These are phyloP conservation scores for Rhingia campestris DNA, from an alignment of 2,888 invertebrate species.

Conservation along the genomic window DNA sequence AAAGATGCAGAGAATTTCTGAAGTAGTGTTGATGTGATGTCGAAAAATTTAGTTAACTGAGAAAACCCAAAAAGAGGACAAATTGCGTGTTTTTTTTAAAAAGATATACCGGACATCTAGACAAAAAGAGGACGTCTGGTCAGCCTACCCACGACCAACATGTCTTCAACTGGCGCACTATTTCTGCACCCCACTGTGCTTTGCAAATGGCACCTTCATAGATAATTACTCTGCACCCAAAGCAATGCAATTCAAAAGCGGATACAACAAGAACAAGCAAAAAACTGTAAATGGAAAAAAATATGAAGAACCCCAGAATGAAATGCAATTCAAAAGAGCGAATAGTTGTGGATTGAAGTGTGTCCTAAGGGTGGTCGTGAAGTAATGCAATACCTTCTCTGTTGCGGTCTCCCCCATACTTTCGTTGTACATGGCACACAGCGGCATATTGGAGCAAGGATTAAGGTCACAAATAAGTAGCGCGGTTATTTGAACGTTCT, in stretches of 20 bases:
- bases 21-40: too few relatives aligned
- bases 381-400: constrained; percentile 65
- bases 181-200: constrained; percentile 46
- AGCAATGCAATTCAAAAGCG: constrained; percentile 70
- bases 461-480: constrained; percentile 73
- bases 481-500: constrained; percentile 57
- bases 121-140: not conserved
- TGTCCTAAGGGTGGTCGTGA: constrained; percentile 65
- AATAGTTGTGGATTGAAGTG: constrained; percentile 69
- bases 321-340: constrained; percentile 59
- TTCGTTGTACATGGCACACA: constrained; percentile 34
- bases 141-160: not conserved
- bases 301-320: constrained; percentile 19
- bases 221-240: constrained; percentile 70
- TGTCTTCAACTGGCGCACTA: constrained; percentile 8
- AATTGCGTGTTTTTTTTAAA: too few relatives aligned
- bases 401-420: constrained; percentile 12
- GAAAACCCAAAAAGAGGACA: too few relatives aligned
- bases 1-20: too few relatives aligned
- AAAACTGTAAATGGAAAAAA: not conserved
- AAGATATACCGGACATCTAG: not conserved
- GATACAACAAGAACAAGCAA: constrained; percentile 30
- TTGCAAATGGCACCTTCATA: constrained; percentile 21
- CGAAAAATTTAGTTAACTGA: too few relatives aligned
- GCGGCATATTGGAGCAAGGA: constrained; percentile 69